phyloP scores from a whole-genome alignment of 2,888 invertebrate genomes.

The Dioctria rufipes region DNA sequence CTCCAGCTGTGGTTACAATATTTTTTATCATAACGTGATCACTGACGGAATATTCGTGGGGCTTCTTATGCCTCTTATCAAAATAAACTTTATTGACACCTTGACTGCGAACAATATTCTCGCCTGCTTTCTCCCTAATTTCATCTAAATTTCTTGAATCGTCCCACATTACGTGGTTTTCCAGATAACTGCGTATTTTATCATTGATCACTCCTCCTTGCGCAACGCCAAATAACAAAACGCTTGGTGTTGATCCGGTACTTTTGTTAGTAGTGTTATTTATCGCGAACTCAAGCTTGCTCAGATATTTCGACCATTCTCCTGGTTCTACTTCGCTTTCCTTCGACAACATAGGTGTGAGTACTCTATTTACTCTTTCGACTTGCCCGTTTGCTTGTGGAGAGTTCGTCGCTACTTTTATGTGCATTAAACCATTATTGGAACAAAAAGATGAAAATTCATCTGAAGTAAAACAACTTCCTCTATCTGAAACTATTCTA shows the following conservation, averaged over 20 bases:
- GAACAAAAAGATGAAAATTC: constrained; percentile 55
- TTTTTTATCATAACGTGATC: constrained; percentile 62
- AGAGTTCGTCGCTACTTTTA: constrained; percentile 61
- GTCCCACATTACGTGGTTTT: not conserved
- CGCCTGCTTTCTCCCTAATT: constrained; percentile 49
- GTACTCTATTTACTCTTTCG: constrained; percentile 40
- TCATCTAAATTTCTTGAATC: constrained; percentile 10
- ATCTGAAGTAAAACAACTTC: no score
- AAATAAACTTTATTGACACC: constrained; percentile 54
- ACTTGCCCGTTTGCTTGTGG: constrained; percentile 64
- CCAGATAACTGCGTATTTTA: constrained; percentile 14
- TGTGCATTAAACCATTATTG: constrained; percentile 58
- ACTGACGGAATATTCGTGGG: constrained; percentile 54
- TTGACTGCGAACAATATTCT: constrained; percentile 58
- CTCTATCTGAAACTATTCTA: not conserved
- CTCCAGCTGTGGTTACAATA: constrained; percentile 58
- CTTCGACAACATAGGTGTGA: constrained; percentile 44
- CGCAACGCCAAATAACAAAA: constrained; percentile 61
- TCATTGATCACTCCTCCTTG: constrained; percentile 59
- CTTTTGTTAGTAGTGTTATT: constrained; percentile 60
- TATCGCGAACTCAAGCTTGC: constrained; percentile 27
- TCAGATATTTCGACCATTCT: constrained; percentile 28
- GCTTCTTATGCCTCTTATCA: constrained; percentile 53
- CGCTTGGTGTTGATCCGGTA: constrained; percentile 62
- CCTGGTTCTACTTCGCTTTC: not conserved